phyloP scores from a whole-genome alignment of 2,888 invertebrate species.

The Mythimna loreyi region DNA sequence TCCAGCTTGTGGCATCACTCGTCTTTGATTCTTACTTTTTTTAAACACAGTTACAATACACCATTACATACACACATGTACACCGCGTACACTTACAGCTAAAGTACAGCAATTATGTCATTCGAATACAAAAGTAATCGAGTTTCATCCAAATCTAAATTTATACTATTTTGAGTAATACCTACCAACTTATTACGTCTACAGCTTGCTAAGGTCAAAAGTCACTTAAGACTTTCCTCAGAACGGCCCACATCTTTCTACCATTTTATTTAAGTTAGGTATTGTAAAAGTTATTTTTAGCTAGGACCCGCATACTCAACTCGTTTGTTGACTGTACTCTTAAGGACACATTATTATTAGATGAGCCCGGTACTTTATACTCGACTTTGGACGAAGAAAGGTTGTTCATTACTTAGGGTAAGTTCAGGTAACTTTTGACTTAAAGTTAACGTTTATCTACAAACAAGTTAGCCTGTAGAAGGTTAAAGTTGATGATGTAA shows the following conservation, averaged over 20 bases:
- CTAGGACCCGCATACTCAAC: not conserved
- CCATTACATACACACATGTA: no score
- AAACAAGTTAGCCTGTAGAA: constrained; percentile 10
- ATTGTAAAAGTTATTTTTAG: not conserved
- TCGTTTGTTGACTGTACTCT: constrained; percentile 20
- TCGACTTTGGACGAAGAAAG: constrained; percentile 19
- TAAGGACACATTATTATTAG: constrained; percentile 40
- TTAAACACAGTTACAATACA: no score
- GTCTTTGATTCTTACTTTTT: no score
- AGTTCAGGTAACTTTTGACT: constrained; percentile 22
- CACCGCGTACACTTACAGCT: no score
- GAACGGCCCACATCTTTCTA: not conserved
- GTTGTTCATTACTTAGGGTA: constrained; percentile 15
- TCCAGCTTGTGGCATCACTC: no score
- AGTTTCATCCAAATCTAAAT: no score
- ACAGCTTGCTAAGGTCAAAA: not conserved
- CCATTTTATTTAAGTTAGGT: no score
- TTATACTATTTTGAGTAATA: no score
- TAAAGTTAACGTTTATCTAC: constrained; percentile 8
- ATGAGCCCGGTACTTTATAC: constrained; percentile 21
- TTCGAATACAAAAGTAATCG: no score
- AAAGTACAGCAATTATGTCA: no score
- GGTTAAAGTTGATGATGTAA: not conserved
- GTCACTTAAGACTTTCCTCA: not conserved
- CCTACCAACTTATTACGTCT: no score